These are phyloP conservation scores for Teleopsis dalmanni DNA, from an alignment of 1,140 invertebrate genomes.

Conservation along the genomic window DNA sequence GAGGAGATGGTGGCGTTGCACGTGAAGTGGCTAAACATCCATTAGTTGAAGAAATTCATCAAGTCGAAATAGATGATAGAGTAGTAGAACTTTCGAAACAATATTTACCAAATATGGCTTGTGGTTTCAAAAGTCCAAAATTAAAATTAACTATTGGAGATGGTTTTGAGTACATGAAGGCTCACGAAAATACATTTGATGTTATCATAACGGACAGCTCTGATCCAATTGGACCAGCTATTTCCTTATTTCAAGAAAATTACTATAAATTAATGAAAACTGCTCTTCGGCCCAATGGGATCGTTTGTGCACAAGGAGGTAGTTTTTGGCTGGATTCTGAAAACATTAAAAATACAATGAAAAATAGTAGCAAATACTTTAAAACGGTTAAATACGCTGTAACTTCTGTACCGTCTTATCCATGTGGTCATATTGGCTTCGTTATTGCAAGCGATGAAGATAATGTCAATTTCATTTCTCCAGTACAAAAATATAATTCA, in stretches of 20 bases:
- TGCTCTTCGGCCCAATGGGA: conserved; percentile 75
- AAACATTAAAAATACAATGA: conserved; percentile 67
- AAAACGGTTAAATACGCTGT: conserved; percentile 67
- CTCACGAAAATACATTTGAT: conserved; percentile 82
- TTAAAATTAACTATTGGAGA: conserved; percentile 80
- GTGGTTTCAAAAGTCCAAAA: conserved; percentile 77
- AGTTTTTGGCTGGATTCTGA: conserved; percentile 82
- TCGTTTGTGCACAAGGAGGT: conserved; percentile 90
- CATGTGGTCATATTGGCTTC: conserved; percentile 92
- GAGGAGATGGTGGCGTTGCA: conserved; percentile 84
- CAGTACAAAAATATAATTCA: conserved; percentile 56
- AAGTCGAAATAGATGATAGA: conserved; percentile 90
- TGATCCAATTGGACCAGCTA: conserved; percentile 83
- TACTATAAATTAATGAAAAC: conserved; percentile 84
- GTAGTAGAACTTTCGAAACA: conserved; percentile 90
- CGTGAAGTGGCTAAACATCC: conserved; percentile 93
- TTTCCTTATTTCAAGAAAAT: conserved; percentile 66
- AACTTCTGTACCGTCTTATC: conserved; percentile 87
- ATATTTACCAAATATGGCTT: conserved; percentile 84
- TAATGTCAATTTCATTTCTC: conserved; percentile 61
- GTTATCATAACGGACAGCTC: conserved; percentile 98
- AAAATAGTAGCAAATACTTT: conserved; percentile 69
- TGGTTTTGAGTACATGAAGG: conserved; percentile 90
- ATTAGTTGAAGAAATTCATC: conserved; percentile 72
- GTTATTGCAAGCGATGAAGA: conserved; percentile 64